phyloP scores from a whole-genome alignment of 53 echinoderm and acorn worm species.

The Paelopatides confundens region DNA sequence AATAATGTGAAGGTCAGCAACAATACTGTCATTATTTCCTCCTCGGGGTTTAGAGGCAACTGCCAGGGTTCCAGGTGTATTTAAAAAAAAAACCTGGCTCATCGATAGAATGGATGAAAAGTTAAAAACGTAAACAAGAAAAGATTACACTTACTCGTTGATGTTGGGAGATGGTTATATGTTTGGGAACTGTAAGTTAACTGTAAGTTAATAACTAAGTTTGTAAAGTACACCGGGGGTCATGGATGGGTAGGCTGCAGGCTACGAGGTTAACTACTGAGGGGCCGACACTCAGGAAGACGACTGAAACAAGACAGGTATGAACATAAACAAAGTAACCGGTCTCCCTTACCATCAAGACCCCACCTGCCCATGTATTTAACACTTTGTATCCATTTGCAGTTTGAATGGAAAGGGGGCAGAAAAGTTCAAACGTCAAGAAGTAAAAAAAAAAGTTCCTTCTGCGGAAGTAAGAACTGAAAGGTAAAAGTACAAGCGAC shows the following conservation, averaged over 20 bases:
- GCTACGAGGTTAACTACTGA: too few relatives aligned
- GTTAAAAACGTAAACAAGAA: not conserved
- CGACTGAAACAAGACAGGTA: too few relatives aligned
- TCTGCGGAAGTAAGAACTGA: not conserved
- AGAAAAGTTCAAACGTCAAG: constrained; percentile 13
- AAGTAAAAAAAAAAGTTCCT: not conserved
- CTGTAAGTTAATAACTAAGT: too few relatives aligned
- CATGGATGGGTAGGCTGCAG: too few relatives aligned
- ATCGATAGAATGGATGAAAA: constrained; percentile 14
- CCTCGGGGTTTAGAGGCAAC: constrained; percentile 24
- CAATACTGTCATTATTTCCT: constrained; percentile 39
- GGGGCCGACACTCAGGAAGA: too few relatives aligned
- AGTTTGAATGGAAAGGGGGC: constrained; percentile 1
- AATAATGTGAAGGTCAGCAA: constrained; percentile 37
- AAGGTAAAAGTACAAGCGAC: not conserved
- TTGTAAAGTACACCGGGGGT: too few relatives aligned
- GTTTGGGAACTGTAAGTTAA: too few relatives aligned
- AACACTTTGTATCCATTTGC: not conserved
- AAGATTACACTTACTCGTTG: not conserved
- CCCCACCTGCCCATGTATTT: constrained; percentile 7
- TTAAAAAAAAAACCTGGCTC: not conserved
- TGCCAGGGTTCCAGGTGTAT: constrained; percentile 19
- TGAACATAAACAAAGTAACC: too few relatives aligned
- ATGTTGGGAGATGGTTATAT: not conserved
- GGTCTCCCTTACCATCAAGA: too few relatives aligned